Conservation (phyloP, 2,888 invertebrate genomes). For the Tenodera sinensis region DNA sequence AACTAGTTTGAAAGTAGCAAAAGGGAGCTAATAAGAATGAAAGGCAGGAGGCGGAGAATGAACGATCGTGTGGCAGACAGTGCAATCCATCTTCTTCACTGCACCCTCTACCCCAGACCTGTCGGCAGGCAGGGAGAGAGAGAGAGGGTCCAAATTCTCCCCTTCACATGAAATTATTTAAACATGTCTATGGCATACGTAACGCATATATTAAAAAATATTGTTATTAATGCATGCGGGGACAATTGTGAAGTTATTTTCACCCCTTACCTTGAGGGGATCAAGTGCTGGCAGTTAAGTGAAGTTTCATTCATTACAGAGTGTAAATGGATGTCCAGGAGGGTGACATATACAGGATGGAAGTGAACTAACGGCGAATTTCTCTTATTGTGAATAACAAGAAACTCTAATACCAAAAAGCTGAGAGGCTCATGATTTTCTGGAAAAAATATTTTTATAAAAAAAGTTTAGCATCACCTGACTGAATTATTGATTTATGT, state of each 20-base stretch:
- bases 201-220: neutral
- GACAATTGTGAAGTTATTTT: neutral
- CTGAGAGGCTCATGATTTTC: too few species aligned
- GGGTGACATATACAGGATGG: too few species aligned
- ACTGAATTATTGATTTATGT: too few species aligned
- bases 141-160: neutral
- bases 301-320: too few species aligned
- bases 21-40: neutral
- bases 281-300: too few species aligned
- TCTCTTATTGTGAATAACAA: too few species aligned
- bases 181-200: neutral
- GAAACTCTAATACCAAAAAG: too few species aligned
- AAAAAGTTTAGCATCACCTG: too few species aligned
- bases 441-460: too few species aligned
- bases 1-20: neutral
- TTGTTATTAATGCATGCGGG: neutral
- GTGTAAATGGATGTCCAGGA: too few species aligned
- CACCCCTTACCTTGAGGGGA: neutral
- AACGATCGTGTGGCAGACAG: neutral
- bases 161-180: neutral
- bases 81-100: neutral
- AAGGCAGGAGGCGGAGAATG: neutral
- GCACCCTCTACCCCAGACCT: neutral
- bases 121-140: neutral
- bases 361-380: too few species aligned